Base-by-base conservation (phyloP, 2,797 vertebrate species). In the Aulostomus chinensis region DNA sequence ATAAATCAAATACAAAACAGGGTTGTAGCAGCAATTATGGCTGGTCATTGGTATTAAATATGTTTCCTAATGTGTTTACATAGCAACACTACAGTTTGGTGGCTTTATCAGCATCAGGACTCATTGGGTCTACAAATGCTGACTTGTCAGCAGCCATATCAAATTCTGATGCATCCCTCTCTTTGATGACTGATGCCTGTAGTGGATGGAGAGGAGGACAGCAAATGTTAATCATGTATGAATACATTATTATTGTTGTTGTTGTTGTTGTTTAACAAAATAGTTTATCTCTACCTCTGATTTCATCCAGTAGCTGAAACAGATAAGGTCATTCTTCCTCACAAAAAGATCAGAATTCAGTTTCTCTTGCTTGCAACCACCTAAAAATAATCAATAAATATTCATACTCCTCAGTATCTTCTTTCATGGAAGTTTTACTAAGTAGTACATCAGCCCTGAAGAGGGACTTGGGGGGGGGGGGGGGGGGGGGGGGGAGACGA, bases 361-460 rank as follows among this genome's bases (percentile, higher is more conserved):
- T 16, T 78, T 81, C 25, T 81, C 35, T 58, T 92, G 89, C 43
- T 90, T 92, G 52, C 85, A 90, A 46, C 92, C 92, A 20, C 92
- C 92, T 93, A 15, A 45, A 56, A 33, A 25, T 1, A 41, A 45
- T 7, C 9, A 7, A 1, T 6, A 35, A 2, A 49, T 1, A 39
- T 2, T 22, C 1, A 9, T 8, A 28, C 12, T 24, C 6, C 3
- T 4, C 8, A 11, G 11, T 8, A n/a, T 14, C 7, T 13, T 53
- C 9, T 28, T 45, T 41, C 3, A 12, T 9, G 4, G 11, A n/a
- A 14, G 11, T 18, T 30, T 24, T 16, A 3, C 4, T 5, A 21
- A 7, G 8, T 7, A 32, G 11, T 31, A 22, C 14, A 24, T 20
- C 10, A n/a, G n/a, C n/a, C n/a, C n/a, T n/a, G n/a, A n/a, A n/a